Evolutionary conservation across 2,797 vertebrate species (phyloP), one percentile per base, ranked within the genome.

Genomic region (Chaetophractus vellerosus): DNA sequence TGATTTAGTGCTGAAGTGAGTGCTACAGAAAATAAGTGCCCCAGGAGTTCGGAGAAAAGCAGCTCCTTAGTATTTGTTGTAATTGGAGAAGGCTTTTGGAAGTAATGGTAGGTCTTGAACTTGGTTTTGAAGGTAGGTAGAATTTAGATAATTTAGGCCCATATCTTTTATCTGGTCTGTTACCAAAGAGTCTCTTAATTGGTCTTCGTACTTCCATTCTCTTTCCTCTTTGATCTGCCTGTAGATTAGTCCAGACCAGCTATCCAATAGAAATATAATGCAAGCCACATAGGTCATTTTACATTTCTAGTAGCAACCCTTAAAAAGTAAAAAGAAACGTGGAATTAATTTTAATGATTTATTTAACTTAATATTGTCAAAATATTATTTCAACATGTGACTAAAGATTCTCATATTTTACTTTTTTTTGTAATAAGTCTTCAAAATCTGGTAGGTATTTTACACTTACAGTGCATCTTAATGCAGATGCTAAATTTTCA

Each of bases 401-500:
- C 83, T 90, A 36, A 84, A 90, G 63, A 69, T 88, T 90, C 78
- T 74, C 88, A 69, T 75, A 11, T 9, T 86, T 96, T 88, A 74
- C 28, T 48, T 71, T 48, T 93, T 95, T 91, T 63, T 19, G 18
- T 57, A 45, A 41, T 59, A 50, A 64, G 24, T 85, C 26, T 91
- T 96, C 50, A 50, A 79, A 93, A 82, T 94, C 38, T 89, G 24
- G 18, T 66, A 8, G 26, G 4, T 86, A 68, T 94, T 96, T 93
- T 94, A 82, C 0, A 68, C 9, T 63, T 80, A 64, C 0, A 63
- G 80, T 57, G 63, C 36, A 85, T 94, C 88, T 95, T 9, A 87
- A 12, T 92, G 95, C 96, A 69, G 36, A 85, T 38, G 36, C 75
- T 92, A 90, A 79, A 79, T 90, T 93, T 91, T 93, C 71, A 75